phyloP scores from a whole-genome alignment of 2,113 vertebrate genomes.

The Varanus salvator region DNA sequence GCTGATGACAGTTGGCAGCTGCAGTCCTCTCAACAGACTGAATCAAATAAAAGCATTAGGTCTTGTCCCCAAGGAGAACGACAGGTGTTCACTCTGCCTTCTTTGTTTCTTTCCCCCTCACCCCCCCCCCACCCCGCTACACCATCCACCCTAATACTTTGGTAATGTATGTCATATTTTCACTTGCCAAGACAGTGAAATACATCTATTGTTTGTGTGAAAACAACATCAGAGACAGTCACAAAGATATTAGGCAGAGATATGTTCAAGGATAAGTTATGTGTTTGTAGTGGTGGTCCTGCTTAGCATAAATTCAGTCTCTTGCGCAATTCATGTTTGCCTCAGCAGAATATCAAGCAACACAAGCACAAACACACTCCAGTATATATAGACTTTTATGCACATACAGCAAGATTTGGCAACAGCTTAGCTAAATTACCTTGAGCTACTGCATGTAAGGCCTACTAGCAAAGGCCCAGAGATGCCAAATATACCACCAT shows the following conservation, averaged over 20 bases:
- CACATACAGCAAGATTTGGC: too few relatives aligned
- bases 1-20: slow-evolving; percentile 89
- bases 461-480: not conserved
- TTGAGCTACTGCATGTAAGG: not conserved
- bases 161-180: slow-evolving; percentile 65
- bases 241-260: not conserved
- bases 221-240: accelerated
- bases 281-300: accelerated
- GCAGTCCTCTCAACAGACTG: slow-evolving; percentile 78
- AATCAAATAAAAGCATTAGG: slow-evolving; percentile 80
- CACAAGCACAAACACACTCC: too few relatives aligned
- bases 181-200: slow-evolving; percentile 54
- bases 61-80: slow-evolving; percentile 82
- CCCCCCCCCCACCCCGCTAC: slow-evolving; percentile 60
- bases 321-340: accelerated
- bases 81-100: slow-evolving; percentile 86
- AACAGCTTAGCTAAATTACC: not conserved
- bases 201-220: not conserved
- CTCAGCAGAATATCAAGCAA: accelerated
- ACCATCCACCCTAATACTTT: not conserved
- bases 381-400: too few relatives aligned
- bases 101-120: slow-evolving; percentile 78
- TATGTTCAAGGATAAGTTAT: not conserved
- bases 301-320: accelerated
- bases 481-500: not conserved